Percentiles rank a stretch among this genome's conserved stretches.
These are phyloP conservation scores for Anastatus disparis DNA, from an alignment of 1,140 invertebrate species.

Conservation along the genomic window DNA sequence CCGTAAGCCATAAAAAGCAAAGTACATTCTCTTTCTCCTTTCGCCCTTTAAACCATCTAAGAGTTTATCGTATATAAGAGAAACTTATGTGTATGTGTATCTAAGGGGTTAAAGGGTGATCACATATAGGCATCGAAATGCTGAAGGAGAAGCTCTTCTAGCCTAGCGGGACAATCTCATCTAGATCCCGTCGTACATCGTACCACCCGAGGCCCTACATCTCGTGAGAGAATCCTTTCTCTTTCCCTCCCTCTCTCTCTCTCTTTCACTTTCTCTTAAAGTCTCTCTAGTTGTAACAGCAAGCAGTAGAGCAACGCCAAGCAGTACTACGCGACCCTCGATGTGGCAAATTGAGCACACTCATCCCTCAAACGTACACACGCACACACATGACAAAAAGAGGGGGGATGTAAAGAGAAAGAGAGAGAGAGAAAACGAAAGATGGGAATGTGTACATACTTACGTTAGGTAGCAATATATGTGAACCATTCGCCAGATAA, in stretches of 20 bases:
- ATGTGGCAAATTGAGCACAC: conserved; percentile 65
- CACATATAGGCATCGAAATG: conserved; percentile 47
- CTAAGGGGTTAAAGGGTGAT: conserved; percentile 62
- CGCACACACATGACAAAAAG: neutral
- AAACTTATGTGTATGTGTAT: too few relatives aligned
- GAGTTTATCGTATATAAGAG: conserved; percentile 60
- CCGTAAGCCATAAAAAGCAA: conserved; percentile 32
- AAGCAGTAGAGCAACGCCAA: too few relatives aligned
- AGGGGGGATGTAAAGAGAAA: too few relatives aligned
- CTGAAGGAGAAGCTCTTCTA: conserved; percentile 41
- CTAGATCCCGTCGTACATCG: conserved; percentile 66
- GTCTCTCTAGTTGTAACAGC: conserved; percentile 42
- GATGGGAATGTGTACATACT: neutral
- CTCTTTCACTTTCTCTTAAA: conserved; percentile 39
- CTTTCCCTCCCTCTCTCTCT: conserved; percentile 39
- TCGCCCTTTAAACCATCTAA: conserved; percentile 46
- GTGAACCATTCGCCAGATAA: conserved; percentile 59
- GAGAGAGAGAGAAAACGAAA: too few relatives aligned
- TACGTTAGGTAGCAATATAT: conserved; percentile 46
- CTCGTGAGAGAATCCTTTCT: conserved; percentile 44
- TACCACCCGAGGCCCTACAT: conserved; percentile 64
- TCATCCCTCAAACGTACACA: conserved; percentile 47
- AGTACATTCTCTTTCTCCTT: conserved; percentile 14
- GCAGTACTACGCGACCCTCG: conserved; percentile 56
- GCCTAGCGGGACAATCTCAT: conserved; percentile 66